Percentiles rank a stretch among this genome's conserved stretches.
phyloP scores from a whole-genome alignment of 2,797 vertebrate species.

The Clarias laeviceps region DNA sequence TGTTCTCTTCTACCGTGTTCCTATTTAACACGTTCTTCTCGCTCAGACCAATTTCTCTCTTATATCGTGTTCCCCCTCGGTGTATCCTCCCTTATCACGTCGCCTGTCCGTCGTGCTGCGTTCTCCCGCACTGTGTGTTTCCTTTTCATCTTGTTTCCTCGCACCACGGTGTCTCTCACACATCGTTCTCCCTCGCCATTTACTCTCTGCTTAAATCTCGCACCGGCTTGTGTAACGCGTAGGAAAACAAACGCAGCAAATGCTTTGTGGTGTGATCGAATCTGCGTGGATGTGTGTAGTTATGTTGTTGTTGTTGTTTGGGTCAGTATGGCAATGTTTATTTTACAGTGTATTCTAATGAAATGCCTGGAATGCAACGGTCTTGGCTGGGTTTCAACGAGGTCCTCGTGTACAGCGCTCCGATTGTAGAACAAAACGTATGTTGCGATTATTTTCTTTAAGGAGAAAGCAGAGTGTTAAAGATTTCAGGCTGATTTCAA shows the following conservation, averaged over 20 bases:
- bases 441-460: background rate
- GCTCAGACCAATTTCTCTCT: too few species aligned
- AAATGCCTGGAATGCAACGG: background rate
- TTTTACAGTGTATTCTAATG: background rate
- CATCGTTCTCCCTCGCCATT: background rate
- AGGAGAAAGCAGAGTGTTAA: background rate
- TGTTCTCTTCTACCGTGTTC: background rate
- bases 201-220: background rate
- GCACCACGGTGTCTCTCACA: background rate
- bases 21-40: too few species aligned
- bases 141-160: background rate
- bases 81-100: too few species aligned
- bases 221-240: background rate
- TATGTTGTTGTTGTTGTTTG: background rate
- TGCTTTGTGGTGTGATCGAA: background rate
- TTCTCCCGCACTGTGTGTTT: too few species aligned
- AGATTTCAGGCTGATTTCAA: background rate
- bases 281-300: background rate
- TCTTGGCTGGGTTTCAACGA: background rate
- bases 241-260: background rate
- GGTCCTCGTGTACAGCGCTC: background rate
- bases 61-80: too few species aligned
- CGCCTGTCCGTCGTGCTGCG: too few species aligned
- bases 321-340: background rate
- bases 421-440: background rate